These are phyloP conservation scores for Bombyx mandarina DNA, from an alignment of 1,140 invertebrate genomes.

Conservation along the genomic window DNA sequence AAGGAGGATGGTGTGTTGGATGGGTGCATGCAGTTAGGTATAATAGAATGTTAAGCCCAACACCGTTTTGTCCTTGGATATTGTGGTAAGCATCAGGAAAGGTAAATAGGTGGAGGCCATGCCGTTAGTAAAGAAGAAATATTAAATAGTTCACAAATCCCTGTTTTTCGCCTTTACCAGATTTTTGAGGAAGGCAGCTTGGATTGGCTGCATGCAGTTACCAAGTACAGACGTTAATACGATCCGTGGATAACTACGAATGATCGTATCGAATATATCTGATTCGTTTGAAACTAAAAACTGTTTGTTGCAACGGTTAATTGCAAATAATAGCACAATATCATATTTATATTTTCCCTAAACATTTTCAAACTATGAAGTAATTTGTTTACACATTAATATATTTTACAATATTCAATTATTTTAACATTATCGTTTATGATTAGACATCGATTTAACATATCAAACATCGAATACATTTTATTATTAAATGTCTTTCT, in stretches of 20 bases:
- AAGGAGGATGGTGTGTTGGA: slow-evolving; percentile 31
- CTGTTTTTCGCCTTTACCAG: background rate
- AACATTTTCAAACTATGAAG: no score
- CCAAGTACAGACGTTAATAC: slow-evolving; percentile 28
- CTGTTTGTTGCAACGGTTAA: background rate
- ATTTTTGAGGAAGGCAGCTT: slow-evolving; percentile 26
- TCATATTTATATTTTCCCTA: no score
- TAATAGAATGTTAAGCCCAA: slow-evolving; percentile 35
- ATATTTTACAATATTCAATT: no score
- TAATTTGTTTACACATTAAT: no score
- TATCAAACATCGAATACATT: slow-evolving; percentile 32
- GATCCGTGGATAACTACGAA: slow-evolving; percentile 25
- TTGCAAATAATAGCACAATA: no score
- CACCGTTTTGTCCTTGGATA: slow-evolving; percentile 17
- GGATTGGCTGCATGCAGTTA: slow-evolving; percentile 59
- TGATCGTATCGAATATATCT: no score
- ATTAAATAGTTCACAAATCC: slow-evolving; percentile 39
- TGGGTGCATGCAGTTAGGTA: slow-evolving; percentile 45
- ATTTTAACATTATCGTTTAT: background rate
- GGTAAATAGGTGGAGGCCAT: slow-evolving; percentile 36
- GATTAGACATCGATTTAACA: slow-evolving; percentile 51
- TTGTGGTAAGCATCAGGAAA: slow-evolving; percentile 26
- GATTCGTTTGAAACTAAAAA: no score
- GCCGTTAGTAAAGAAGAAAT: slow-evolving; percentile 37
- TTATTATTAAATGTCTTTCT: slow-evolving; percentile 37